Evolutionary conservation across 2,797 vertebrate species (phyloP).

Genomic region (Alcedo quadribrachys): DNA sequence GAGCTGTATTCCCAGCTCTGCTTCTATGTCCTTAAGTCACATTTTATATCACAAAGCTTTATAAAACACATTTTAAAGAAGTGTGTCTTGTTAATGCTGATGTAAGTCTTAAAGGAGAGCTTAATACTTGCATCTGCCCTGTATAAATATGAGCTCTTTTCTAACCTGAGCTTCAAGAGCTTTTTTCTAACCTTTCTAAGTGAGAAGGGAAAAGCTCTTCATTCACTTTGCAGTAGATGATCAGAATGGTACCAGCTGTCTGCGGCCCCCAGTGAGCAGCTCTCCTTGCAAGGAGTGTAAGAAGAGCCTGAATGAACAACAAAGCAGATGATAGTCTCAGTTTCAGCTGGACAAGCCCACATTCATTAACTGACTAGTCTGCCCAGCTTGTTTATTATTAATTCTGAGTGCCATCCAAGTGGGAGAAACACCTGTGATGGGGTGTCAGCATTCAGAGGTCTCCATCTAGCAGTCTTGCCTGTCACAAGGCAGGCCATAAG

Average conservation of each 20-base stretch:
- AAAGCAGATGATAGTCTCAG: not conserved
- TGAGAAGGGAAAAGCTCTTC: not conserved
- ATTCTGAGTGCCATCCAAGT: slow-evolving; percentile 1
- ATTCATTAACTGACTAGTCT: not conserved
- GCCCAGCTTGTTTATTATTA: slow-evolving; percentile 25
- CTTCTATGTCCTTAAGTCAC: not conserved
- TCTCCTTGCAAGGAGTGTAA: not conserved
- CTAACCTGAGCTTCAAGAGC: no score
- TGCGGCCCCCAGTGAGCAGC: fast-evolving
- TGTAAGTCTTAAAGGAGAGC: not conserved
- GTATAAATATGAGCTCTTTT: not conserved
- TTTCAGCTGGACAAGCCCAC: not conserved
- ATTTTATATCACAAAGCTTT: not conserved
- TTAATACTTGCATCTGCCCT: not conserved
- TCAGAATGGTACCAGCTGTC: not conserved
- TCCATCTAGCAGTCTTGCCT: not conserved
- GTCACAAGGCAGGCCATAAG: not conserved
- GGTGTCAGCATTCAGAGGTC: slow-evolving; percentile 7
- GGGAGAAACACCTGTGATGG: slow-evolving; percentile 48
- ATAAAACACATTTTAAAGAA: not conserved
- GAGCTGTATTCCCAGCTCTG: not conserved
- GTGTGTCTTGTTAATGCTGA: not conserved
- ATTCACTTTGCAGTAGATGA: not conserved
- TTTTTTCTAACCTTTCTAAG: not conserved
- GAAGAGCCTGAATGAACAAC: not conserved